Evolutionary conservation across 2,888 invertebrate species (phyloP).

Genomic region (Sclerodermus sp.): DNA sequence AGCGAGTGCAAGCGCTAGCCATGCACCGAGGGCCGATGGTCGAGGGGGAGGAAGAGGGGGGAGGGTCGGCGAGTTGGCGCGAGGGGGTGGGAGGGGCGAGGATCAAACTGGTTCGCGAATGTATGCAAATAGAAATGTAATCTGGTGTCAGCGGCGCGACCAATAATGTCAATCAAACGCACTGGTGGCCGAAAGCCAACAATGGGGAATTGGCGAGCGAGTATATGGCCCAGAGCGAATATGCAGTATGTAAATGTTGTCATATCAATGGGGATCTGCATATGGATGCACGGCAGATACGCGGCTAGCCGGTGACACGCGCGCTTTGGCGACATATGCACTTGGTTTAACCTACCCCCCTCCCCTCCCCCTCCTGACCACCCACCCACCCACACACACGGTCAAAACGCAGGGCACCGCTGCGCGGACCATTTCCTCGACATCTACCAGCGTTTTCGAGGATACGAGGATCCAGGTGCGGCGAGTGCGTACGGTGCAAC

Average conservation of each 20-base stretch:
- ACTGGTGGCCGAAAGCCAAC: constrained; percentile 56
- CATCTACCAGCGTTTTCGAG: too few species aligned
- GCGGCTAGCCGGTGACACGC: constrained; percentile 44
- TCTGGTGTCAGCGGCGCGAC: constrained; percentile 58
- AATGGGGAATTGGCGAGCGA: constrained; percentile 53
- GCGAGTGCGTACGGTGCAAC: too few species aligned
- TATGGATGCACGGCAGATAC: constrained; percentile 53
- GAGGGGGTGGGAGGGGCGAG: constrained; percentile 4
- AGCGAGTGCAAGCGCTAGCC: too few species aligned
- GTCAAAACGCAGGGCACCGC: too few species aligned
- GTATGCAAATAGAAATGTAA: constrained; percentile 59
- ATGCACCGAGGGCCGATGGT: too few species aligned
- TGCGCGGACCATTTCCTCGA: too few species aligned
- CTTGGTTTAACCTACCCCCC: constrained; percentile 36
- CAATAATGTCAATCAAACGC: constrained; percentile 59
- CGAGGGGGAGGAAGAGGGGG: constrained; percentile 2
- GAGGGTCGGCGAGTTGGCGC: too few species aligned
- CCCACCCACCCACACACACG: constrained; percentile 3
- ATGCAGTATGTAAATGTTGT: constrained; percentile 59
- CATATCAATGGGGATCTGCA: constrained; percentile 58
- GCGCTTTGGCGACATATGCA: constrained; percentile 50
- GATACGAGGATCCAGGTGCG: too few species aligned
- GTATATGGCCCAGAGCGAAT: constrained; percentile 55
- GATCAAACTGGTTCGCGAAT: constrained; percentile 52
- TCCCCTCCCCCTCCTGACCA: constrained; percentile 6